Evolutionary conservation across 2,113 vertebrate species (phyloP), one percentile per base, ranked within the genome.

Genomic region (Trichechus manatus): DNA sequence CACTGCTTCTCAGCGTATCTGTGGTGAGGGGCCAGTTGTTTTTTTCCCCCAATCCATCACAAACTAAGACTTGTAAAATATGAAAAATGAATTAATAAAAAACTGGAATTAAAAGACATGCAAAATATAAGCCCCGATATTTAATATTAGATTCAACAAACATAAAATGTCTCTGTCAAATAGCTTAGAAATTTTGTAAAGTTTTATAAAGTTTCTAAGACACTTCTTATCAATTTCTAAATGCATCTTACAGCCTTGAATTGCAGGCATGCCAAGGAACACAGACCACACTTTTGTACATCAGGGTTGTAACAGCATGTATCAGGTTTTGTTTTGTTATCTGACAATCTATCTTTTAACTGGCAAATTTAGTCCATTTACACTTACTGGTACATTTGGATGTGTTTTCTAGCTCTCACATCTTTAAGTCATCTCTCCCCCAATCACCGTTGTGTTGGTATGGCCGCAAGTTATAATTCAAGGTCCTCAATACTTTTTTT

Each of bases 101-200:
- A 42, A 77, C 53, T 64, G 68, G 14, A 93, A 75, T 81, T 53
- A 94, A 96, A 96, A 61, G 5, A 31, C 3, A 81, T 29, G 13
- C 17, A 87, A 84, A 79, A 80, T 80, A 77, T 27, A 89, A 66
- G 39, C 11, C 15, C 39, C 89, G 36, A 44, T 79, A 72, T 29
- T 87, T 91, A 13, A 56, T 13, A 53, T 53, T 86, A 89, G 31
- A 83, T 27, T 87, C 63, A 93, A 85, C 33, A 89, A 15, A 86
- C 13, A 63, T 22, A 91, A 94, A 87, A 59, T 2, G 11, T 81
- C 50, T 81, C 50, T 27, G 3, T 44, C 42, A 56, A 90, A 47
- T 59, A 70, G 17, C 33, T 92, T 81, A 70, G 39, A 87, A 89
- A 29, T 78, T 92, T 80, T 47, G 17, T 59, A 47, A 66, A 87